These are phyloP conservation scores for Henicopernis longicauda DNA, from an alignment of 2,113 vertebrate species.

Conservation along the genomic window DNA sequence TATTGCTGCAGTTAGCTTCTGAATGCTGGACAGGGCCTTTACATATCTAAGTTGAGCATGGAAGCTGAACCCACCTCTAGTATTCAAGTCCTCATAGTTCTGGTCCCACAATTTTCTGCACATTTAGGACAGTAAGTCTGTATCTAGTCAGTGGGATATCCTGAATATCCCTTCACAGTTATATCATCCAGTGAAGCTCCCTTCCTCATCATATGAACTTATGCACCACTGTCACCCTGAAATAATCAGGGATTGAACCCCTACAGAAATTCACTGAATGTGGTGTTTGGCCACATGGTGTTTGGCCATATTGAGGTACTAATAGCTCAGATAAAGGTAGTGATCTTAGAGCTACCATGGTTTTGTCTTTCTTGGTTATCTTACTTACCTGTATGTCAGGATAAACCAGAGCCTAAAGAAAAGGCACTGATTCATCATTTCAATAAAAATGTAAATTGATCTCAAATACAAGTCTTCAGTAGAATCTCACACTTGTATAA, in stretches of 20 bases:
- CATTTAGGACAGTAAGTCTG: neutral
- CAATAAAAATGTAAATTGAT: neutral
- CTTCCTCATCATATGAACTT: neutral
- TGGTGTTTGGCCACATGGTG: neutral
- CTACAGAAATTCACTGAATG: neutral
- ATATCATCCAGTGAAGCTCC: neutral
- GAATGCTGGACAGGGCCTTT: neutral
- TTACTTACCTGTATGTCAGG: neutral
- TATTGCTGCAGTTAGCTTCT: neutral
- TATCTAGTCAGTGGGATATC: neutral
- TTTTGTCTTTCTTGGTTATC: neutral
- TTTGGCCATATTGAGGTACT: neutral
- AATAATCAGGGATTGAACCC: neutral
- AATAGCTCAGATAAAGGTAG: neutral
- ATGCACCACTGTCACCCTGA: neutral
- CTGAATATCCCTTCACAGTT: neutral
- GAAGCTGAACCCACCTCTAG: neutral
- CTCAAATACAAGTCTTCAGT: neutral
- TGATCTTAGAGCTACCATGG: neutral
- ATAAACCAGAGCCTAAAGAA: neutral
- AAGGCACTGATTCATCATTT: neutral
- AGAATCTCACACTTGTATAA: neutral
- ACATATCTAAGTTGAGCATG: neutral
- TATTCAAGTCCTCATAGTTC: neutral
- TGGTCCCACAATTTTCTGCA: neutral